Base-by-base conservation (phyloP, 1,140 invertebrate genomes). In the Lineus longissimus region DNA sequence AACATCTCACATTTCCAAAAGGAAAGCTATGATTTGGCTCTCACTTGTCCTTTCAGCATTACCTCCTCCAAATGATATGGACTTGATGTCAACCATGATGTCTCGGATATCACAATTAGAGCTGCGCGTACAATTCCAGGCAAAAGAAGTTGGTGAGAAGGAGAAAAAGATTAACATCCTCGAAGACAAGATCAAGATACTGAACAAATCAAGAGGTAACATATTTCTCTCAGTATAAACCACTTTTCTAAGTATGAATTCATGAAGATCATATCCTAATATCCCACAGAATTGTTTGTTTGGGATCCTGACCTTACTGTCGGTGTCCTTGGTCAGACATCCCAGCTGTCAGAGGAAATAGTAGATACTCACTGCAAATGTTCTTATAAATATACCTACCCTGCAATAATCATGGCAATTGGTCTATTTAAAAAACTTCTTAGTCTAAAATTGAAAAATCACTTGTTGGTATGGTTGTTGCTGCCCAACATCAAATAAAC, bases 61-160 rank as follows among this genome's bases (percentile, higher is more conserved):
- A 64, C 68, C 61, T 55, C 70, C 72, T 17, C 70, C 66, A 63
- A 69, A 77, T 30, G 68, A 72, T 63, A 9, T 63, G 9, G 77
- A 78, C 2, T 64, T 79, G 30, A 79, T 79, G 76, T 59, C 70
- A 11, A 56, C 73, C 43, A 78, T 79, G 77, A 79, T 78, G 72
- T 69, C 66, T 2, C 66, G 68, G 22, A 71, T 79, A 23, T 64
- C 73, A 29, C 41, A 69, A 23, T 65, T 79, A 40, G 77, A 79
- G 61, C 65, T 72, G 23, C 69, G 72, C 47, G 64, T 70, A 2
- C 61, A 61, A 19, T 65, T 47, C 22, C 75, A 79, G 55, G 60
- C 66, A 17, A 72, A 70, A 64, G 74, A 78, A 60, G 63, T 75
- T 1, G 54, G 30, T 41, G 71, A 76, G 19, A 76, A 76, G 73